A percentile compares a stretch with the other conserved stretches of the same genome.
phyloP scores from a whole-genome alignment of 1,140 invertebrate genomes.

The Bilobella aurantiaca region DNA sequence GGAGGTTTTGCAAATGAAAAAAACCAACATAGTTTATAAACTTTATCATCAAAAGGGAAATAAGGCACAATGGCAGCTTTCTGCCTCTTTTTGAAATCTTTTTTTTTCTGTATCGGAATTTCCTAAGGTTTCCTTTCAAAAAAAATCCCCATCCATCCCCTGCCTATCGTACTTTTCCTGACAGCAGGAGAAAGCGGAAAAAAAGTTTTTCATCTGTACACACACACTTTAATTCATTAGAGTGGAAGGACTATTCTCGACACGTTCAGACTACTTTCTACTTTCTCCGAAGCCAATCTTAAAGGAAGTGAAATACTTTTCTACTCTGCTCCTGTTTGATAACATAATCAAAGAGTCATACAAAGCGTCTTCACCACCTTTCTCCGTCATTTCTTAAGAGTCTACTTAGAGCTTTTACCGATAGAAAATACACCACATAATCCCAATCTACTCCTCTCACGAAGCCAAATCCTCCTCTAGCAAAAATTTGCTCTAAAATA shows the following conservation, averaged over 20 bases:
- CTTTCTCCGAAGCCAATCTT: constrained; percentile 13
- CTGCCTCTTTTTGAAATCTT: no score
- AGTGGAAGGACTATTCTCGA: constrained; percentile 28
- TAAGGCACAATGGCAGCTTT: no score
- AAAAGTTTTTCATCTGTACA: constrained; percentile 17
- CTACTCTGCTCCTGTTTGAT: no score
- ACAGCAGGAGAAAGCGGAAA: neutral
- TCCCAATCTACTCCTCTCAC: neutral
- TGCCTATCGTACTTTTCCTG: neutral
- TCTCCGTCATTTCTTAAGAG: neutral
- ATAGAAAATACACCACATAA: constrained; percentile 5
- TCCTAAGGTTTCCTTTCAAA: no score
- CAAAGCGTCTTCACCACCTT: neutral
- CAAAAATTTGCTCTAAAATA: constrained; percentile 3
- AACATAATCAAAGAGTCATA: constrained; percentile 19
- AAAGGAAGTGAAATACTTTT: neutral
- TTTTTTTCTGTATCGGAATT: no score
- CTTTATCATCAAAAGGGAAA: no score
- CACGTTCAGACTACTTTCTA: constrained; percentile 21
- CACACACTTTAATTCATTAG: constrained; percentile 35
- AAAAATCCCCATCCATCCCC: neutral
- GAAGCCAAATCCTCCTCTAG: neutral
- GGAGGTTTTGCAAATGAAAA: no score
- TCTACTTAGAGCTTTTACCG: neutral
- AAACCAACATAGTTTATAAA: no score